Conservation (phyloP, 2,888 invertebrate genomes). For the Acleris laterana region DNA sequence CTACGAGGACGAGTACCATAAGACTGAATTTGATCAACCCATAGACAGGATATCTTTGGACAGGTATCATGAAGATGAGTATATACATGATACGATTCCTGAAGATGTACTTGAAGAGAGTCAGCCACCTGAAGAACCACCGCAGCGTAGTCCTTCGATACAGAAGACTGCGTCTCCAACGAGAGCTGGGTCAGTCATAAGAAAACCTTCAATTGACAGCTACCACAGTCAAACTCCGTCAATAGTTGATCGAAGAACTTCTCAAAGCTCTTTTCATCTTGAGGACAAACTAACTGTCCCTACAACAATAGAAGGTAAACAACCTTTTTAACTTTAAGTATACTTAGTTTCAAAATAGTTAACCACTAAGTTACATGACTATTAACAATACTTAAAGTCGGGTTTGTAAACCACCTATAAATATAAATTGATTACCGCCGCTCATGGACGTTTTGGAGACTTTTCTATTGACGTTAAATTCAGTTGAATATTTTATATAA, state of each 20-base stretch:
- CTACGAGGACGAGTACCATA: conserved; percentile 81
- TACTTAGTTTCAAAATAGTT: not conserved
- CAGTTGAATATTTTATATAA: too few species aligned
- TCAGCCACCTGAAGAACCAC: conserved; percentile 61
- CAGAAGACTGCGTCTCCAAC: conserved; percentile 77
- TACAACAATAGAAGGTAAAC: conserved; percentile 72
- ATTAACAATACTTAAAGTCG: too few species aligned
- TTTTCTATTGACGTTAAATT: too few species aligned
- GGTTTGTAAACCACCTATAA: too few species aligned
- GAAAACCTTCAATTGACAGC: conserved; percentile 78
- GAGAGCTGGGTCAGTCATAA: conserved; percentile 61
- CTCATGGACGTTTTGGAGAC: too few species aligned
- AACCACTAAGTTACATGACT: too few species aligned
- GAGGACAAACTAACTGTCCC: conserved; percentile 82
- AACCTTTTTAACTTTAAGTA: not conserved
- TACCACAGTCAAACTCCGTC: conserved; percentile 78
- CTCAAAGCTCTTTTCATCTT: conserved; percentile 80
- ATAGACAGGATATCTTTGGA: conserved; percentile 73
- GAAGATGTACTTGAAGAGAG: conserved; percentile 69
- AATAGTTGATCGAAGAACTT: conserved; percentile 74
- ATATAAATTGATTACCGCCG: too few species aligned
- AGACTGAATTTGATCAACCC: conserved; percentile 80
- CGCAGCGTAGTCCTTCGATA: conserved; percentile 53
- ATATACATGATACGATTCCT: conserved; percentile 68
- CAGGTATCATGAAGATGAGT: conserved; percentile 75